Evolutionary conservation across 2,113 vertebrate species (phyloP).

Genomic region (Rhinoptilus africanus): DNA sequence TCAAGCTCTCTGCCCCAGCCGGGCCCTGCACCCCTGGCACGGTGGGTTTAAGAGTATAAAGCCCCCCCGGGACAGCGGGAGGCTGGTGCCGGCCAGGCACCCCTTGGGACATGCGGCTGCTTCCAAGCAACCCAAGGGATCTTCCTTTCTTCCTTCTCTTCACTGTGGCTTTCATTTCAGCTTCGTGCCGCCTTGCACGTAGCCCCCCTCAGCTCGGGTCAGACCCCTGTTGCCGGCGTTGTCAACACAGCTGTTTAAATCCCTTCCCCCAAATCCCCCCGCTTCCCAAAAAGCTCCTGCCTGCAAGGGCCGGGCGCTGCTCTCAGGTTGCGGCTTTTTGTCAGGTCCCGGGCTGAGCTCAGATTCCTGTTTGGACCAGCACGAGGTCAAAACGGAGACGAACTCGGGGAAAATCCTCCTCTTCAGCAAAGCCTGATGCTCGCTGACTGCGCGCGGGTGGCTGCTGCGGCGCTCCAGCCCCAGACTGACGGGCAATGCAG

Average conservation of each 20-base stretch:
- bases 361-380: neutral
- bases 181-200: neutral
- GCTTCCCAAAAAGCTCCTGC: neutral
- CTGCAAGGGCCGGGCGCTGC: neutral
- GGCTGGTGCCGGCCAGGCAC: neutral
- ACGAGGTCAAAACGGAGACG: neutral
- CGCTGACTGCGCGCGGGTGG: neutral
- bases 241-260: conserved; percentile 49
- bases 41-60: neutral
- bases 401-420: neutral
- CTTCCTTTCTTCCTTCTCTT: neutral
- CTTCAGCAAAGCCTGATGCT: neutral
- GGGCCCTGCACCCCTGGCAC: neutral
- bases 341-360: neutral
- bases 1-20: neutral
- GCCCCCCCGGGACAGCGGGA: neutral
- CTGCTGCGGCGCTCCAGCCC: neutral
- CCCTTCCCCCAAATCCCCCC: neutral
- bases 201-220: conserved; percentile 8
- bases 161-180: neutral
- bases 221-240: neutral
- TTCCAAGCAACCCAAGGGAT: neutral
- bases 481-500: neutral
- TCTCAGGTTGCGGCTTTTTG: neutral
- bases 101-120: neutral